Percentiles rank a stretch among this genome's conserved stretches.
Conservation (phyloP, 2,888 invertebrate species). For the Machimus atricapillus region DNA sequence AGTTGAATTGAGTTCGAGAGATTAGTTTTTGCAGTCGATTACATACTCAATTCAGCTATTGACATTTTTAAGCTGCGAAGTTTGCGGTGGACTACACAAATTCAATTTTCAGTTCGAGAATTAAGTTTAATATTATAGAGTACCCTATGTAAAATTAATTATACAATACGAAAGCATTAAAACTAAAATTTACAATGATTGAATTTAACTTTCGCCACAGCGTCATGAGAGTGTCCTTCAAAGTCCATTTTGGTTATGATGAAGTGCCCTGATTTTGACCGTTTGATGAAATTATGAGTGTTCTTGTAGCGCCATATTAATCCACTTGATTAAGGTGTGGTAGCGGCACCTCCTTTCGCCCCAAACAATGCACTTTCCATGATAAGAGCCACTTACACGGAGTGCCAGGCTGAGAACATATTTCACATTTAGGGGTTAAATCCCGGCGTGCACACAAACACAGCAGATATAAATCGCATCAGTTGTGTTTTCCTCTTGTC, state of each 20-base stretch:
- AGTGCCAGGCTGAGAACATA: constrained; percentile 3
- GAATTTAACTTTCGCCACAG: background rate
- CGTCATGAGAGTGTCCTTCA: background rate
- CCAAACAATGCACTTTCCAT: constrained; percentile 17
- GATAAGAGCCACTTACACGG: background rate
- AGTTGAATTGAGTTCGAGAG: too few relatives aligned
- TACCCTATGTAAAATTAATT: too few relatives aligned
- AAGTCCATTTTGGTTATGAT: background rate
- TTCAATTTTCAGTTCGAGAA: too few relatives aligned
- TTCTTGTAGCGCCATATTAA: background rate
- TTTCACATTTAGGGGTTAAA: constrained; percentile 7
- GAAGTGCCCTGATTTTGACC: background rate
- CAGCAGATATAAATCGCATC: constrained; percentile 26
- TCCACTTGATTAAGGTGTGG: constrained; percentile 8
- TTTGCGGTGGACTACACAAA: too few relatives aligned
- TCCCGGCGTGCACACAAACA: background rate
- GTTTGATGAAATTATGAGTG: background rate
- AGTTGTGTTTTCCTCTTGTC: constrained; percentile 12
- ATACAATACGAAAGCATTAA: too few relatives aligned
- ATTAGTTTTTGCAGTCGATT: too few relatives aligned
- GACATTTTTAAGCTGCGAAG: too few relatives aligned
- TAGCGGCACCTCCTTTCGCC: background rate
- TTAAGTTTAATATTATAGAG: background rate
- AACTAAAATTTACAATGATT: too few relatives aligned
- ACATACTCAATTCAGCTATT: too few relatives aligned